These are phyloP conservation scores for Meiosimyza decipiens DNA, from an alignment of 2,888 invertebrate genomes.

Conservation along the genomic window DNA sequence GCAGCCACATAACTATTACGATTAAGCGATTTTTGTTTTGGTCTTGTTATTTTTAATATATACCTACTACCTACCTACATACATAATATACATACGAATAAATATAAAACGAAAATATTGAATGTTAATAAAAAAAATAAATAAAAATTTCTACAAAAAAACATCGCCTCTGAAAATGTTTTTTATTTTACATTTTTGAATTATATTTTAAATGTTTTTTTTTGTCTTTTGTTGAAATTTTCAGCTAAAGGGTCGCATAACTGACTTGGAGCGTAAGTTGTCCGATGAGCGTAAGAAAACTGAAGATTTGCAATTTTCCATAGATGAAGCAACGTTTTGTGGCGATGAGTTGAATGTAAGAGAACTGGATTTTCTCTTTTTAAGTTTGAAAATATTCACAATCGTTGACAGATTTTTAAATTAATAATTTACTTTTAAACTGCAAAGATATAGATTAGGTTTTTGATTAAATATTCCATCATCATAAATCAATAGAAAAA, in stretches of 20 bases:
- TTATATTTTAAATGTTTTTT: constrained; percentile 34
- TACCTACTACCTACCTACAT: no score
- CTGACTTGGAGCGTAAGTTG: constrained; percentile 73
- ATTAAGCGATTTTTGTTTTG: constrained; percentile 3
- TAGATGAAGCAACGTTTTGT: constrained; percentile 91
- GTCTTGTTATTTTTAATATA: constrained; percentile 12
- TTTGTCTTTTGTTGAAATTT: constrained; percentile 39
- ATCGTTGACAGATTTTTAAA: no score
- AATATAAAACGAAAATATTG: background rate
- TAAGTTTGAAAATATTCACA: no score
- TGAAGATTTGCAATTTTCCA: constrained; percentile 90
- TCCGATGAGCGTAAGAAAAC: constrained; percentile 84
- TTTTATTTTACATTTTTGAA: constrained; percentile 36
- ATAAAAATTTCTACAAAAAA: constrained; percentile 40
- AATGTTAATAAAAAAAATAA: background rate
- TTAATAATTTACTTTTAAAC: no score
- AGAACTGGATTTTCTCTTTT: constrained; percentile 25
- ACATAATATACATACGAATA: background rate
- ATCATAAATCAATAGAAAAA: no score
- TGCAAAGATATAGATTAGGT: no score
- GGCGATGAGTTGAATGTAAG: constrained; percentile 89
- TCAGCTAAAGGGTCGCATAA: constrained; percentile 71
- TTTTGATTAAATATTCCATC: no score
- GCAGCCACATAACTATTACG: background rate
- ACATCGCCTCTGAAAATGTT: constrained; percentile 33